Base-by-base conservation (phyloP, 2,888 invertebrate genomes). In the Molorchus minor region DNA sequence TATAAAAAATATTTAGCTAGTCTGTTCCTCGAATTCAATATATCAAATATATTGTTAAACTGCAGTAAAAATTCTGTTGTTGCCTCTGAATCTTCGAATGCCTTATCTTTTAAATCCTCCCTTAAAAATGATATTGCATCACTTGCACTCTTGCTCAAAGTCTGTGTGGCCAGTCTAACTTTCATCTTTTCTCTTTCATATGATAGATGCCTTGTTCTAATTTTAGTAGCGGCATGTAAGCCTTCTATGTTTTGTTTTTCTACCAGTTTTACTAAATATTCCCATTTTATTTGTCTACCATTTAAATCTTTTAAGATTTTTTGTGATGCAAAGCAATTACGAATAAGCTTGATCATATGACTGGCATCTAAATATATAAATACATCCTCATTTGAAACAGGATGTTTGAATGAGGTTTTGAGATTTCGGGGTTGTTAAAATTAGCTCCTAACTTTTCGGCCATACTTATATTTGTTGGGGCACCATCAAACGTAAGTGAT, bases 401-500 rank as follows among this genome's bases (percentile, higher is more conserved):
- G 68, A 60, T 70, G 61, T 41, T 16, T n/a, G 57, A 72, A 70
- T 36, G 16, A 67, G 10, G 68, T 60, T 58, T 53, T 25, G 62
- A 49, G 30, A 33, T 35, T 0, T 12, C 3, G 10, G 49, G 21
- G 45, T 67, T 33, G 4, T 12, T 36, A 35, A 68, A 56, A 56
- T 52, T 8, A 20, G 64, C 59, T 3, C 64, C 66, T 44, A 69
- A 46, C n/a, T 47, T 10, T 17, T 47, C n/a, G 15, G 62, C 59
- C 62, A 64, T 62, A 2, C 46, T 43, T 13, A 72, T 54, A 62
- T 71, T 72, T 5, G 59, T 43, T 36, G 65, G 40, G 21, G 68
- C 62, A 2, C 68, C 70, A 64, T 72, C 72, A 62, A 70, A 71
- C 15, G 71, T 71, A 33, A 71, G 1, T 3, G 65, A 66, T 3